These are phyloP conservation scores for Dinomys branickii DNA, from an alignment of 2,113 vertebrate genomes.

Conservation along the genomic window DNA sequence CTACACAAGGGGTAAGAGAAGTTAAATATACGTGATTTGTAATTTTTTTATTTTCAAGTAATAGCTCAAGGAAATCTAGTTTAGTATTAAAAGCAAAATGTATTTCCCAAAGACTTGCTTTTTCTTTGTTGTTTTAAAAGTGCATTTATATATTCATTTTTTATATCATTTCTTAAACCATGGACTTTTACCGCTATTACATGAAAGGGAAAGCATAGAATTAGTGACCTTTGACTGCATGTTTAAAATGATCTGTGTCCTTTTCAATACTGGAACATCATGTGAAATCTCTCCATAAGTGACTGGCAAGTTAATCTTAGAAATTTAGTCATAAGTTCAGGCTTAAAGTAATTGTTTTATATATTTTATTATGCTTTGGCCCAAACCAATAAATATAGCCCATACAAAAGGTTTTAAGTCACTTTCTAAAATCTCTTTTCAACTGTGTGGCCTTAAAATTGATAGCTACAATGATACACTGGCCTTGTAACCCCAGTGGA, in stretches of 20 bases:
- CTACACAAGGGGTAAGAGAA: neutral
- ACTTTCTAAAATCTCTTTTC: conserved; percentile 65
- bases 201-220: neutral
- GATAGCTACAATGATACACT: conserved; percentile 66
- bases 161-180: neutral
- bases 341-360: conserved; percentile 60
- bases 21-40: neutral
- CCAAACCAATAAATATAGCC: conserved; percentile 44
- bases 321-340: conserved; percentile 53
- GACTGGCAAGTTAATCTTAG: conserved; percentile 49
- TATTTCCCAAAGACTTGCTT: neutral
- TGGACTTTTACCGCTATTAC: neutral
- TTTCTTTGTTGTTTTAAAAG: neutral
- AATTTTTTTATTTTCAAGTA: neutral
- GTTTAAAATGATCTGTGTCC: conserved; percentile 38
- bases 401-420: conserved; percentile 22
- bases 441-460: conserved; percentile 72
- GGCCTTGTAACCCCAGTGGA: conserved; percentile 66
- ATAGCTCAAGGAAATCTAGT: neutral
- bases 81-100: conserved; percentile 3
- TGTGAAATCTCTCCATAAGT: neutral
- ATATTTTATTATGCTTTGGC: conserved; percentile 32
- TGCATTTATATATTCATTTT: neutral
- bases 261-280: conserved; percentile 34
- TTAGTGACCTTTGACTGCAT: neutral